Conservation (phyloP, 2,113 vertebrate genomes). For the Anarhynchus alexandrinus region DNA sequence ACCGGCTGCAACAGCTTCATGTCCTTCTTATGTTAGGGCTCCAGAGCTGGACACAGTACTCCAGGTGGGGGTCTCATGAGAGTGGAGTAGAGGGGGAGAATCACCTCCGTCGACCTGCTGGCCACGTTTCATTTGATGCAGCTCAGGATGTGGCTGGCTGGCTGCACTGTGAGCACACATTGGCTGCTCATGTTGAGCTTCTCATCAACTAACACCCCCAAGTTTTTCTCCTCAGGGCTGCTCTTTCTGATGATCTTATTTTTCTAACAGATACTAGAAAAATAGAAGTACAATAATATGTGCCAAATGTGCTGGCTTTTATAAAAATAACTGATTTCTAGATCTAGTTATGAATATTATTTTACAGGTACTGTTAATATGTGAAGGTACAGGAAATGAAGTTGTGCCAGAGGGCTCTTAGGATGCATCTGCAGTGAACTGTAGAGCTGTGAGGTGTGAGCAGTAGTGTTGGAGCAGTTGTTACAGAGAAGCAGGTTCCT, state of each 20-base stretch:
- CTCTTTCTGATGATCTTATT: not conserved
- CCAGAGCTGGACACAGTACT: too few relatives aligned
- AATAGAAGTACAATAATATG: not conserved
- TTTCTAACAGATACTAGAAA: not conserved
- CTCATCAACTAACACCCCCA: too few relatives aligned
- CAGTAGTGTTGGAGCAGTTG: not conserved
- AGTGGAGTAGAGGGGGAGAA: too few relatives aligned
- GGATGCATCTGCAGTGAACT: not conserved
- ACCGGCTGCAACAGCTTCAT: too few relatives aligned
- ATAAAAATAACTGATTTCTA: not conserved
- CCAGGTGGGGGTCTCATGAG: too few relatives aligned
- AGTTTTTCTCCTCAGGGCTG: too few relatives aligned
- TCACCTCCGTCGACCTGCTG: too few relatives aligned
- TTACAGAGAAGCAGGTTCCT: not conserved
- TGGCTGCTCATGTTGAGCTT: too few relatives aligned
- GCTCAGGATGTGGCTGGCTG: too few relatives aligned
- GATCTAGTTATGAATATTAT: not conserved
- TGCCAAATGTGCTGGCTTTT: not conserved
- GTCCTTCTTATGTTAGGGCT: too few relatives aligned
- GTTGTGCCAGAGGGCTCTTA: not conserved
- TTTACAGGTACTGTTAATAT: not conserved
- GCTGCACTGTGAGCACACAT: too few relatives aligned
- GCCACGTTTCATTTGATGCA: too few relatives aligned
- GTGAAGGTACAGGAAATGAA: not conserved
- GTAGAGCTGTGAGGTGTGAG: not conserved